Conservation (phyloP, 1,140 invertebrate genomes). For the Arion vulgaris region DNA sequence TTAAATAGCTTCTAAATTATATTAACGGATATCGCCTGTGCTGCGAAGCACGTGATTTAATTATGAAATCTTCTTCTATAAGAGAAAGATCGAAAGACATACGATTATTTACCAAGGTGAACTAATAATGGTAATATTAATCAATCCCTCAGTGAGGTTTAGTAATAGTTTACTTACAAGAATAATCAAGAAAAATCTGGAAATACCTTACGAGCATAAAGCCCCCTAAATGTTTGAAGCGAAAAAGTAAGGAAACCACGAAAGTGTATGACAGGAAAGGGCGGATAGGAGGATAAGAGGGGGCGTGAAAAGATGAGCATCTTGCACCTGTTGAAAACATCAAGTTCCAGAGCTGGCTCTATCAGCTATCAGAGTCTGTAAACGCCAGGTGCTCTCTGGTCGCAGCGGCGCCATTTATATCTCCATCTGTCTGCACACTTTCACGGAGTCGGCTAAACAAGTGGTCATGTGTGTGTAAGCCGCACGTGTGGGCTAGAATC, state of each 20-base stretch:
- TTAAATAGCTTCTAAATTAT: no score
- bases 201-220: background rate
- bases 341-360: slow-evolving; percentile 20
- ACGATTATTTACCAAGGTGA: no score
- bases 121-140: no score
- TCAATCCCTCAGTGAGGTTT: no score
- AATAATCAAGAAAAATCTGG: no score
- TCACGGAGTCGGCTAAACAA: slow-evolving; percentile 16
- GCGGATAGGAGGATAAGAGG: background rate
- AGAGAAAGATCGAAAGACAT: no score
- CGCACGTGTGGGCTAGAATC: slow-evolving; percentile 16
- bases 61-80: no score
- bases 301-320: background rate
- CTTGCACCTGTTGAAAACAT: slow-evolving; percentile 26
- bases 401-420: slow-evolving; percentile 25
- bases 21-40: no score
- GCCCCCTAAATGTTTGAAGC: background rate
- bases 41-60: no score
- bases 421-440: slow-evolving; percentile 36
- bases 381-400: slow-evolving; percentile 31
- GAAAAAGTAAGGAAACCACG: background rate
- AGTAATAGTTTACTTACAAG: no score
- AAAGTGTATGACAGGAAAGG: background rate
- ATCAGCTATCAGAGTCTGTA: slow-evolving; percentile 7
- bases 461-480: slow-evolving; percentile 18